A percentile compares a stretch with the other conserved stretches of the same genome.
These are phyloP conservation scores for Delphinapterus leucas DNA, from an alignment of 2,113 vertebrate species.

Conservation along the genomic window DNA sequence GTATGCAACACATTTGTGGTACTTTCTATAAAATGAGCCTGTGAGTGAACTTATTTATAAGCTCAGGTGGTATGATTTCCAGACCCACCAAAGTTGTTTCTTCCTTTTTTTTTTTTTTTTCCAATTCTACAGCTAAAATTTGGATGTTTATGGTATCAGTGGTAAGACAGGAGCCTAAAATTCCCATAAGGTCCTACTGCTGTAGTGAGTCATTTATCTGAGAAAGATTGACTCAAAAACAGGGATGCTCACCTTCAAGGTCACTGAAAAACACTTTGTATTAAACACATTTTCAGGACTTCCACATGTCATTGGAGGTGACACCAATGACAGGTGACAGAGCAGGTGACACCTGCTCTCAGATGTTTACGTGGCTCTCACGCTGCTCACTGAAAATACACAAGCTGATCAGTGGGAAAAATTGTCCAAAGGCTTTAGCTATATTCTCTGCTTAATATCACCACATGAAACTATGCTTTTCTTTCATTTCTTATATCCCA, in stretches of 20 bases:
- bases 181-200: neutral
- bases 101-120: neutral
- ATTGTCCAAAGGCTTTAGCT: neutral
- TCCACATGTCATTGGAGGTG: neutral
- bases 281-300: neutral
- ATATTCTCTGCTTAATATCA: neutral
- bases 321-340: too few relatives aligned
- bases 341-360: neutral
- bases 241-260: neutral
- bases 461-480: neutral
- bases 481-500: neutral
- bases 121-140: neutral
- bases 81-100: neutral
- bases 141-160: neutral
- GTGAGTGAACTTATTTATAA: neutral
- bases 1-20: too few relatives aligned
- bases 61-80: neutral
- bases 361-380: neutral
- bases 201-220: neutral
- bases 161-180: neutral
- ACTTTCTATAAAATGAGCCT: neutral
- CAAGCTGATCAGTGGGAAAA: neutral
- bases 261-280: neutral
- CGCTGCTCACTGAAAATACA: neutral
- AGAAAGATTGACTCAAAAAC: neutral